phyloP scores from a whole-genome alignment of 2,888 invertebrate species.

The Lasioglossum leucozonium region DNA sequence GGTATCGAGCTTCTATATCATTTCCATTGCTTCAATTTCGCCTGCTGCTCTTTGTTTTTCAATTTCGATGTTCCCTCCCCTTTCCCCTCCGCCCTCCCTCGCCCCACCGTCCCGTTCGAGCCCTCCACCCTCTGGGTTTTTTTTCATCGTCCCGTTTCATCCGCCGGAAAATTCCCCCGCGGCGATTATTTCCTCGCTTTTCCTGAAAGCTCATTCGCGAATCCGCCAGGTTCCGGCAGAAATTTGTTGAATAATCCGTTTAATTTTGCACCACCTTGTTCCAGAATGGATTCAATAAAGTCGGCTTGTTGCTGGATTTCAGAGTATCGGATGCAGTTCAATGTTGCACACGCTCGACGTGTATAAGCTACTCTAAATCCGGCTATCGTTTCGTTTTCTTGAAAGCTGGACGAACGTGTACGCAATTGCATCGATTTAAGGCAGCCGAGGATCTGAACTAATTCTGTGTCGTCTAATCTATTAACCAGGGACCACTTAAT shows the following conservation, averaged over 20 bases:
- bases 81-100: neutral
- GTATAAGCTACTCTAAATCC: neutral
- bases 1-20: conserved; percentile 63
- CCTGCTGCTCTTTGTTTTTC: conserved; percentile 35
- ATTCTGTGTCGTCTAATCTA: too few relatives aligned
- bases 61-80: conserved; percentile 27
- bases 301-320: conserved; percentile 24
- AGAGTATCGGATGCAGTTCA: neutral
- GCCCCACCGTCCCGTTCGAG: neutral
- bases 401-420: neutral
- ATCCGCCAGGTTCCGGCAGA: conserved; percentile 3
- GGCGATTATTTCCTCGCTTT: conserved; percentile 40
- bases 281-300: conserved; percentile 27
- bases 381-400: neutral
- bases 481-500: too few relatives aligned
- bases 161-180: conserved; percentile 26
- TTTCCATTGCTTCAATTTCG: conserved; percentile 49
- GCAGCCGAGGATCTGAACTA: too few relatives aligned
- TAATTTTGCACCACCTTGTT: conserved; percentile 24
- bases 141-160: conserved; percentile 24
- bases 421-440: neutral
- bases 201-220: conserved; percentile 16
- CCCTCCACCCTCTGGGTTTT: neutral
- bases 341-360: neutral
- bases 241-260: conserved; percentile 31